A percentile compares a stretch with the other conserved stretches of the same genome.
Evolutionary conservation across 2,888 invertebrate genomes (phyloP).

Genomic region (Lumbricus terrestris): DNA sequence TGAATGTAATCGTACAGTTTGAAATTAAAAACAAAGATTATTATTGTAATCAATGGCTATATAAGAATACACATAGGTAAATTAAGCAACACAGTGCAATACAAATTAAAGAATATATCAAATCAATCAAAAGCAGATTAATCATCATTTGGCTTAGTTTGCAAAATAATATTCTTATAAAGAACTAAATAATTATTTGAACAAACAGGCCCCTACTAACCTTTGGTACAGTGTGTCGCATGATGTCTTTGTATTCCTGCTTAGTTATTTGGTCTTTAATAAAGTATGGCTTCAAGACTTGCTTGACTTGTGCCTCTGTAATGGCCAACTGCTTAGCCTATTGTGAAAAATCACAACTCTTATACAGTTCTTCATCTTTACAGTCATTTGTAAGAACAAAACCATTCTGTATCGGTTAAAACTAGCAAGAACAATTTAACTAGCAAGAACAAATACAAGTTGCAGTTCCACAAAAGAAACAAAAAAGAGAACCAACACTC

Average conservation of each 20-base stretch:
- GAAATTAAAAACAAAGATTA: too few relatives aligned
- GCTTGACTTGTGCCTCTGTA: background rate
- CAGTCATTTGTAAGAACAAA: background rate
- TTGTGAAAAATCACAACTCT: background rate
- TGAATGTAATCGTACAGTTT: too few relatives aligned
- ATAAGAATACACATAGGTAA: too few relatives aligned
- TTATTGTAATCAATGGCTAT: too few relatives aligned
- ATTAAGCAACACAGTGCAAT: too few relatives aligned
- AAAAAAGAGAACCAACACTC: too few relatives aligned
- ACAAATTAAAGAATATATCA: too few relatives aligned
- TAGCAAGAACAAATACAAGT: too few relatives aligned
- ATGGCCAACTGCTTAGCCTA: background rate
- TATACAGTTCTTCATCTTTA: background rate
- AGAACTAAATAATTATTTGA: background rate
- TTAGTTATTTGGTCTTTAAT: background rate
- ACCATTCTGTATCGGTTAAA: background rate
- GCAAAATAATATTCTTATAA: background rate
- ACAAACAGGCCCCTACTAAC: background rate
- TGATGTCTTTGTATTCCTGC: constrained; percentile 6
- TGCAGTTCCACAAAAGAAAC: too few relatives aligned
- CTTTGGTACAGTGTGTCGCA: background rate
- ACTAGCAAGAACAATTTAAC: background rate
- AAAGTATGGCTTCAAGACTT: constrained; percentile 1
- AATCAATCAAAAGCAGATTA: too few relatives aligned
- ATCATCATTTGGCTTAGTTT: background rate